Evolutionary conservation across 2,888 invertebrate species (phyloP).

Genomic region (Empis stercorea): DNA sequence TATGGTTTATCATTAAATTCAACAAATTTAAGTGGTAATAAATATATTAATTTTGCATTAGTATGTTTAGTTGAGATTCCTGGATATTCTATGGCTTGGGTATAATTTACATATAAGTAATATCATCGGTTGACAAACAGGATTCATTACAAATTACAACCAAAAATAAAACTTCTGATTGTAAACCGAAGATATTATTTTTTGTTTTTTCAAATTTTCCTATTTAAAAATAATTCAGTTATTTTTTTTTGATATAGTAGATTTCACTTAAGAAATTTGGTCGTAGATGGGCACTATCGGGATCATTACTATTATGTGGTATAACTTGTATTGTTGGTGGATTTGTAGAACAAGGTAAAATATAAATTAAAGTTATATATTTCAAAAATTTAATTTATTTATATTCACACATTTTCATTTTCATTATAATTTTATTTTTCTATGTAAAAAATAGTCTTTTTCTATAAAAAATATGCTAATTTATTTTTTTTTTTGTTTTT

Average conservation of each 20-base stretch:
- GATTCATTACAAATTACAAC: background rate
- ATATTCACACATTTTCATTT: too few relatives aligned
- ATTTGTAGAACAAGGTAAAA: conserved; percentile 38
- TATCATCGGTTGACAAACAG: too few relatives aligned
- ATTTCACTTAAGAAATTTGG: conserved; percentile 40
- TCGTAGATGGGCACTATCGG: conserved; percentile 39
- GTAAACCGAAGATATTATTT: too few relatives aligned
- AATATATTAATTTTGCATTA: conserved; percentile 52
- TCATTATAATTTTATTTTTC: too few relatives aligned
- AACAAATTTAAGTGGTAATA: conserved; percentile 50
- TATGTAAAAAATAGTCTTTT: too few relatives aligned
- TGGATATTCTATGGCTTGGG: conserved; percentile 41
- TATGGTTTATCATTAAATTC: conserved; percentile 56
- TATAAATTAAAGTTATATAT: too few relatives aligned
- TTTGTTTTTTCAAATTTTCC: too few relatives aligned
- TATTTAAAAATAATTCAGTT: too few relatives aligned
- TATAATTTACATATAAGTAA: conserved; percentile 9
- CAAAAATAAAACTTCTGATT: background rate
- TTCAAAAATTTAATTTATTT: too few relatives aligned
- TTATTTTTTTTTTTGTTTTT: too few relatives aligned
- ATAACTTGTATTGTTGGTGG: conserved; percentile 43
- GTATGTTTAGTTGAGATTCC: conserved; percentile 49
- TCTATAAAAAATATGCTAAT: too few relatives aligned
- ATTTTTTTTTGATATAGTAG: conserved; percentile 23
- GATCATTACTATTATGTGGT: conserved; percentile 40